Percentiles rank a stretch among this genome's conserved stretches.
These are phyloP conservation scores for Synanthedon myopaeformis DNA, from an alignment of 2,888 invertebrate genomes.

Conservation along the genomic window DNA sequence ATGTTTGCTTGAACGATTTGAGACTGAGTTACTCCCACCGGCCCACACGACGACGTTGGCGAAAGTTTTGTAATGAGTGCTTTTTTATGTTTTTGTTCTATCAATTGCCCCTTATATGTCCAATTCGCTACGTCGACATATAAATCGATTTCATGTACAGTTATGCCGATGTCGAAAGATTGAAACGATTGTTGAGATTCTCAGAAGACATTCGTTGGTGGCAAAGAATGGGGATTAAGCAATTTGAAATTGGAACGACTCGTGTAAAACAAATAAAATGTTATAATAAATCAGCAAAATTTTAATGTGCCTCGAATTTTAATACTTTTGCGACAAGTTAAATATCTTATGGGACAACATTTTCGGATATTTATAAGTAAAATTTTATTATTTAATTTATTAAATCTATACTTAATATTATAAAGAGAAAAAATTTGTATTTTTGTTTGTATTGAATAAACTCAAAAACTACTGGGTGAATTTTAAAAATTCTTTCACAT, in stretches of 20 bases:
- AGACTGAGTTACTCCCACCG: conserved; percentile 32
- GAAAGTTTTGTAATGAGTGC: conserved; percentile 29
- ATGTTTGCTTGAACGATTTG: conserved; percentile 45
- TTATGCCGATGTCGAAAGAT: conserved; percentile 30
- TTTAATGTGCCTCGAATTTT: too few species aligned
- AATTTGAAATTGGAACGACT: background rate
- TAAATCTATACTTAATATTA: too few species aligned
- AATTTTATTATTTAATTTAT: too few species aligned
- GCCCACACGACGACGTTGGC: conserved; percentile 24
- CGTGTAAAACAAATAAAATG: background rate
- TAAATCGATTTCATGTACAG: conserved; percentile 27
- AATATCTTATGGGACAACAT: too few species aligned
- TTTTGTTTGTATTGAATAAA: too few species aligned
- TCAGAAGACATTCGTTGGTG: conserved; percentile 5
- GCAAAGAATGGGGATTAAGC: background rate
- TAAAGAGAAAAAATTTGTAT: too few species aligned
- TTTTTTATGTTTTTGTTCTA: conserved; percentile 27
- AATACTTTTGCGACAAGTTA: too few species aligned
- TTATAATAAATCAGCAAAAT: background rate
- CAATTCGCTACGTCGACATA: conserved; percentile 14
- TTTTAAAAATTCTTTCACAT: too few species aligned
- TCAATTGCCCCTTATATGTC: conserved; percentile 18
- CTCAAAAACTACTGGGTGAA: too few species aligned
- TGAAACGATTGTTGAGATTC: conserved; percentile 25
- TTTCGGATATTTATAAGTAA: too few species aligned